Conservation (phyloP, 2,113 vertebrate genomes). For the Cyanoliseus patagonus region DNA sequence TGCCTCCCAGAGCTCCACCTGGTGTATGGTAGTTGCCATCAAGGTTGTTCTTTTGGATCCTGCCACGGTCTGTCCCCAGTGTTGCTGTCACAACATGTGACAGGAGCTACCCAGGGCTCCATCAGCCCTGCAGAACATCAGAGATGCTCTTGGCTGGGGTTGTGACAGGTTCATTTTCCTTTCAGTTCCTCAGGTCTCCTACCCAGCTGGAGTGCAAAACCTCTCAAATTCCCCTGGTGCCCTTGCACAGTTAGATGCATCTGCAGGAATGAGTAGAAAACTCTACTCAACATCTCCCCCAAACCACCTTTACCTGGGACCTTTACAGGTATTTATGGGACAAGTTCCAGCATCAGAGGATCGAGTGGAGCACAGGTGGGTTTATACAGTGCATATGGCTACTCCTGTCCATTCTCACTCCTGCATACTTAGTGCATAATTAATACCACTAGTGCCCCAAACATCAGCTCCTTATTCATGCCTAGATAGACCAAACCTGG, state of each 20-base stretch:
- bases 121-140: neutral
- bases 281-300: neutral
- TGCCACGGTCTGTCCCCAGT: fast-evolving
- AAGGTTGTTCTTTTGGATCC: neutral
- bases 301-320: fast-evolving
- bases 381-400: neutral
- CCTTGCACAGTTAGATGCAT: neutral
- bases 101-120: neutral
- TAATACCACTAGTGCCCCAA: neutral
- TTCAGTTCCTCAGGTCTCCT: neutral
- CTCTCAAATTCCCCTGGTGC: too few relatives aligned
- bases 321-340: fast-evolving
- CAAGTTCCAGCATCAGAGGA: too few relatives aligned
- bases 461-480: neutral
- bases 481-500: neutral
- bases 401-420: neutral
- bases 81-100: neutral
- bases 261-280: neutral
- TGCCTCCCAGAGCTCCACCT: neutral
- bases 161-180: neutral
- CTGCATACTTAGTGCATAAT: neutral
- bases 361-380: fast-evolving
- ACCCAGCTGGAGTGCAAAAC: neutral
- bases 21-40: neutral
- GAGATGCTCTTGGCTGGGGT: neutral